A percentile compares a stretch with the other conserved stretches of the same genome.
These are phyloP conservation scores for Watersipora subatra DNA, from an alignment of 1,140 invertebrate genomes.

Conservation along the genomic window DNA sequence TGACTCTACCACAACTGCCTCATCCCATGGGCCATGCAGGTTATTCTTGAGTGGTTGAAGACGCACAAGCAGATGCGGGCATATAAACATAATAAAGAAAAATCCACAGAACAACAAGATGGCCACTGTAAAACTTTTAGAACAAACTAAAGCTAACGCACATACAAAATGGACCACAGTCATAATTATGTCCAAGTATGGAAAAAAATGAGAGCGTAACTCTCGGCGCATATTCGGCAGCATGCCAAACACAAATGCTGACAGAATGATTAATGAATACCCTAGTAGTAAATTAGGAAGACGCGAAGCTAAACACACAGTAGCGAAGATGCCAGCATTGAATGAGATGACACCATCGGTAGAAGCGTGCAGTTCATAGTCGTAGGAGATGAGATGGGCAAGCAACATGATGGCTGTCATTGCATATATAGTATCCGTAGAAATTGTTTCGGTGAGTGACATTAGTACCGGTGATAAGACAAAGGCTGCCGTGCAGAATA, in stretches of 20 bases:
- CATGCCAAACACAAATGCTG: constrained; percentile 74
- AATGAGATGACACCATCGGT: constrained; percentile 59
- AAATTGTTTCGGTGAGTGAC: constrained; percentile 84
- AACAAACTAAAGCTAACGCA: constrained; percentile 16
- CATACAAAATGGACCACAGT: constrained; percentile 18
- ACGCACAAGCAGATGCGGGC: constrained; percentile 62
- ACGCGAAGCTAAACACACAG: constrained; percentile 82
- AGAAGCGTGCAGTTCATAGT: constrained; percentile 49
- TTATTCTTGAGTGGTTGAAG: constrained; percentile 78
- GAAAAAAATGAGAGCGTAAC: constrained; percentile 11
- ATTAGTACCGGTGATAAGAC: constrained; percentile 78
- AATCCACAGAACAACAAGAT: constrained; percentile 39
- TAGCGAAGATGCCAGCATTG: constrained; percentile 80
- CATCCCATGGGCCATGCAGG: constrained; percentile 90
- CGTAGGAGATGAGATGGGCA: constrained; percentile 70
- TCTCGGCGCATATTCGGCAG: constrained; percentile 63
- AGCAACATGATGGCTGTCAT: constrained; percentile 74
- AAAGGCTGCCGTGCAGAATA: constrained; percentile 44
- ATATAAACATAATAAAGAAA: constrained; percentile 45
- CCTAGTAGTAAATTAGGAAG: constrained; percentile 66
- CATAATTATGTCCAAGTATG: constrained; percentile 20
- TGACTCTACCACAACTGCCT: constrained; percentile 46
- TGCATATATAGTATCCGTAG: constrained; percentile 90
- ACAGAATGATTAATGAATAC: constrained; percentile 70
- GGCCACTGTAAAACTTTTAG: constrained; percentile 46